Percentiles rank a stretch among this genome's conserved stretches.
phyloP scores from a whole-genome alignment of 2,888 invertebrate species.

The Endotricha flammealis region DNA sequence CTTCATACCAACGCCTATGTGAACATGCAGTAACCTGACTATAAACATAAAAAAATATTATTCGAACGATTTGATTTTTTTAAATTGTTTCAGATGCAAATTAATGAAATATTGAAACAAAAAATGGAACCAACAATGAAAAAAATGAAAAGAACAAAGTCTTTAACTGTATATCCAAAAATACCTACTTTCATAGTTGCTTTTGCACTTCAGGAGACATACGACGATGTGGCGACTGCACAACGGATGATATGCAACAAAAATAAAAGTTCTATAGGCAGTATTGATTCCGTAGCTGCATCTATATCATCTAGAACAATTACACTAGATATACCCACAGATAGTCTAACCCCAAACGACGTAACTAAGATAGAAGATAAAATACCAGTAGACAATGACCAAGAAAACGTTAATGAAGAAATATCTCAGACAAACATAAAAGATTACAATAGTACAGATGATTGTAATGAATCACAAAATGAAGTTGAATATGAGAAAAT shows the following conservation, averaged over 20 bases:
- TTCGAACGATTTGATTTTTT: too few relatives aligned
- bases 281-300: constrained; percentile 25
- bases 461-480: too few relatives aligned
- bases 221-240: constrained; percentile 28
- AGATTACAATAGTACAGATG: too few relatives aligned
- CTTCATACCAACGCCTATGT: too few relatives aligned
- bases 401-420: neutral
- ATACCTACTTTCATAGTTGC: constrained; percentile 33
- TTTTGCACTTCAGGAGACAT: constrained; percentile 35
- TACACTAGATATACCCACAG: neutral
- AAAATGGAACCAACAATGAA: constrained; percentile 10
- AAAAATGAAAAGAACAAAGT: constrained; percentile 17
- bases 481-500: too few relatives aligned
- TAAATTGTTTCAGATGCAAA: constrained; percentile 13
- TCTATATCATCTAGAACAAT: constrained; percentile 25
- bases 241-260: constrained; percentile 29
- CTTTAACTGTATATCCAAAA: constrained; percentile 23
- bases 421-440: too few relatives aligned
- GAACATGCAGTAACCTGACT: too few relatives aligned
- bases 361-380: neutral
- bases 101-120: constrained; percentile 9
- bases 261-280: constrained; percentile 24
- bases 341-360: neutral
- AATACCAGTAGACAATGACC: constrained; percentile 3
- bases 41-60: too few relatives aligned